Conservation (phyloP, 2,888 invertebrate species). For the Blera fallax region DNA sequence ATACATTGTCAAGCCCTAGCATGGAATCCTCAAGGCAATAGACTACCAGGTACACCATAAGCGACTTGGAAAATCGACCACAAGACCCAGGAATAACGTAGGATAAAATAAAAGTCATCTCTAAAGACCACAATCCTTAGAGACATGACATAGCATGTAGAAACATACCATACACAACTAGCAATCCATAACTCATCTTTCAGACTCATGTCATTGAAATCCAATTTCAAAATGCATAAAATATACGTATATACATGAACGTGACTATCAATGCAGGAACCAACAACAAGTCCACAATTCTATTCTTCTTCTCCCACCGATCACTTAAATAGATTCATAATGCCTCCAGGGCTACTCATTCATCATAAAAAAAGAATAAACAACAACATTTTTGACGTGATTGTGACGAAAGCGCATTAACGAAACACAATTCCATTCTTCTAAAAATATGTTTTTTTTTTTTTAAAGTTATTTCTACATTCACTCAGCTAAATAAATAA, state of each 20-base stretch:
- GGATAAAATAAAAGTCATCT: no score
- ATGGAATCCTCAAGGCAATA: no score
- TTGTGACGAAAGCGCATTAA: slow-evolving; percentile 18
- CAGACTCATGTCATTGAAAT: neutral
- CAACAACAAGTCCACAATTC: neutral
- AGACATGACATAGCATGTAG: no score
- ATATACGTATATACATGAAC: neutral
- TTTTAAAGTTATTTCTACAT: neutral
- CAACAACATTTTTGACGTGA: slow-evolving; percentile 5
- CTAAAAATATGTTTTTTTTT: neutral
- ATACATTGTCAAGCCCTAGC: no score
- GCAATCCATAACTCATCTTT: neutral
- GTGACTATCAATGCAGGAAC: slow-evolving; percentile 15
- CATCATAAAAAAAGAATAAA: neutral
- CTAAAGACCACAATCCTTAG: no score
- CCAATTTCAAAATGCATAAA: neutral
- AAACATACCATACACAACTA: no score
- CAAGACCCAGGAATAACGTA: no score
- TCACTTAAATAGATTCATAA: neutral
- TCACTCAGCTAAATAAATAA: neutral
- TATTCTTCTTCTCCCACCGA: neutral
- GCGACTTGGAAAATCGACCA: no score
- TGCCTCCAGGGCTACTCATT: slow-evolving; percentile 10
- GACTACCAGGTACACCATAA: no score
- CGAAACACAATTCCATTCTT: neutral